Evolutionary conservation across 2,888 invertebrate genomes (phyloP).

Genomic region (Dicyrtoma fusca): DNA sequence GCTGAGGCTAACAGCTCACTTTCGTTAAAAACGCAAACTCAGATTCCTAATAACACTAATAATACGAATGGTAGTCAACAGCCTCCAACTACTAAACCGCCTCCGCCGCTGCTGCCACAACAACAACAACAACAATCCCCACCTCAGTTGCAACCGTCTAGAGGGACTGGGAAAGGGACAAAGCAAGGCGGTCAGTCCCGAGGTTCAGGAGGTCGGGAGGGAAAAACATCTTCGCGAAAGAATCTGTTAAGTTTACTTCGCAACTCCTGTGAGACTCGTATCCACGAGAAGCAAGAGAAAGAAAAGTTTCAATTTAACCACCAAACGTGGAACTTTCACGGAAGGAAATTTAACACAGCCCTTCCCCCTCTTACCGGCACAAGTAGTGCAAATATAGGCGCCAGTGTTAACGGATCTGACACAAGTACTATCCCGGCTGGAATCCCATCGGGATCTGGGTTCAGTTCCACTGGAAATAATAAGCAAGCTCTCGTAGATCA

Average conservation of each 20-base stretch:
- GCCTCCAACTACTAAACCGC: neutral
- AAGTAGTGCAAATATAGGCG: constrained; percentile 15
- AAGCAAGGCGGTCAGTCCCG: constrained; percentile 20
- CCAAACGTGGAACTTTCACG: constrained; percentile 57
- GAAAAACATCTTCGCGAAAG: constrained; percentile 45
- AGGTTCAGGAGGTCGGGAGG: constrained; percentile 20
- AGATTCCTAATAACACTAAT: constrained; percentile 4
- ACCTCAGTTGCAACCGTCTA: too few relatives aligned
- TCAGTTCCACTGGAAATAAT: constrained; percentile 16
- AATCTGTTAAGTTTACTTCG: constrained; percentile 51
- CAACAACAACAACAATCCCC: constrained; percentile 21
- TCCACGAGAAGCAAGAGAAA: constrained; percentile 54
- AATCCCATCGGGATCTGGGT: constrained; percentile 14
- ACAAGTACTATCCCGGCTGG: neutral
- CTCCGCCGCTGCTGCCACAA: neutral
- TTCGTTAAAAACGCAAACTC: constrained; percentile 10
- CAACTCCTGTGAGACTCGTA: constrained; percentile 52
- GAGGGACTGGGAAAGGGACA: constrained; percentile 1
- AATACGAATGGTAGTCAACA: constrained; percentile 1
- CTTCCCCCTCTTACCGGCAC: constrained; percentile 41
- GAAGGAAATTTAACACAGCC: constrained; percentile 53
- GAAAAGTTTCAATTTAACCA: constrained; percentile 57
- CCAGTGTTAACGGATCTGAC: constrained; percentile 16
- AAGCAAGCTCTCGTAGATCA: neutral
- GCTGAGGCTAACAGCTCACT: constrained; percentile 18